Percentiles rank a stretch among this genome's conserved stretches.
phyloP scores from a whole-genome alignment of 2,888 invertebrate species.

The Diaprepes abbreviatus region DNA sequence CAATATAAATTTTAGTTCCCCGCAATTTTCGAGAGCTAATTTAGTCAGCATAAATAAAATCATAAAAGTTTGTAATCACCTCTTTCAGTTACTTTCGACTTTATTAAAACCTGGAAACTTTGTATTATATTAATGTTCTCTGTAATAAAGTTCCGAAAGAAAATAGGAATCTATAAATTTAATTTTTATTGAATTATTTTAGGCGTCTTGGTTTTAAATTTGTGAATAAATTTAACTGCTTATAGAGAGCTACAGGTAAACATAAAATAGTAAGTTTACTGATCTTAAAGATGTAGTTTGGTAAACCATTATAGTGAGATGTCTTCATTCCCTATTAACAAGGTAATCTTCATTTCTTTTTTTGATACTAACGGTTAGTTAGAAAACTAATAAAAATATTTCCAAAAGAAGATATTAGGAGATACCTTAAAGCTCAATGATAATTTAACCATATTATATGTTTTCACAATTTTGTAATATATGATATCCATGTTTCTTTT shows the following conservation, averaged over 20 bases:
- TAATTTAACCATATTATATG: no score
- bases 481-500: not conserved
- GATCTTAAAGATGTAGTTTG: no score
- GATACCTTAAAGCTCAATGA: no score
- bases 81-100: conserved; percentile 13
- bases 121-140: conserved; percentile 20
- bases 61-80: conserved; percentile 25
- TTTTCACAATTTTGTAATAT: not conserved
- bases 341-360: no score
- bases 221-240: no score
- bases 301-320: no score
- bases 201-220: not conserved
- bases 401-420: no score
- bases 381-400: no score
- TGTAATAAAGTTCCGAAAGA: conserved; percentile 5
- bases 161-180: not conserved
- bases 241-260: no score
- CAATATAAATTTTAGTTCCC: not conserved
- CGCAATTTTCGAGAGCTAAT: conserved; percentile 4
- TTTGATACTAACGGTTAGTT: no score
- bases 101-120: conserved; percentile 18
- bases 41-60: conserved; percentile 19
- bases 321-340: no score
- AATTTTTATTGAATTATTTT: conserved; percentile 7
- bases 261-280: no score